Evolutionary conservation across 1,140 invertebrate species (phyloP).

Genomic region (Drosophila funebris): DNA sequence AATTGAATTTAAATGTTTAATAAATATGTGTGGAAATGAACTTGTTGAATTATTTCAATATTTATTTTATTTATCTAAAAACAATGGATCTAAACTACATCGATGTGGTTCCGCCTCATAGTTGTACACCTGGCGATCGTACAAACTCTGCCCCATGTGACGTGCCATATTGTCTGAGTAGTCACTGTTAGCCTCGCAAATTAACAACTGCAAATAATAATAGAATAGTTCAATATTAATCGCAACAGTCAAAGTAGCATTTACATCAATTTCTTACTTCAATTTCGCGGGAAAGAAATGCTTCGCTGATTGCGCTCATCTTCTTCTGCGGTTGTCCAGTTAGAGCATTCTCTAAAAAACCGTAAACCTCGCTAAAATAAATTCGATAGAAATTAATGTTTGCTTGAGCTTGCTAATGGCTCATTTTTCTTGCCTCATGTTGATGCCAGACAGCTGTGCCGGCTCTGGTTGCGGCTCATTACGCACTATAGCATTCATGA

Average conservation of each 20-base stretch:
- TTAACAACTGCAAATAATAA: constrained; percentile 43
- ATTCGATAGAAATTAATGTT: background rate
- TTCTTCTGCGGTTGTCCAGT: constrained; percentile 62
- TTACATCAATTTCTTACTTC: constrained; percentile 49
- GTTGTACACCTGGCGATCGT: constrained; percentile 16
- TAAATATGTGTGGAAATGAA: constrained; percentile 76
- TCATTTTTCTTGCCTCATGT: constrained; percentile 47
- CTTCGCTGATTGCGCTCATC: constrained; percentile 34
- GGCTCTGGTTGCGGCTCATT: constrained; percentile 55
- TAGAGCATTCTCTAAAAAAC: constrained; percentile 64
- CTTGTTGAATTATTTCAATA: background rate
- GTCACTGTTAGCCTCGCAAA: constrained; percentile 67
- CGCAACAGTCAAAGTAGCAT: background rate
- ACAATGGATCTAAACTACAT: constrained; percentile 54
- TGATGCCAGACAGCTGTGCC: constrained; percentile 39
- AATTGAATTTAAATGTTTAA: constrained; percentile 82
- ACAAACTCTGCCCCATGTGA: constrained; percentile 32
- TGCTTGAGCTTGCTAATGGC: background rate
- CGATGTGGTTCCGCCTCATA: constrained; percentile 39
- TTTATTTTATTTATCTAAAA: constrained; percentile 30
- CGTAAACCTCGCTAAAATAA: constrained; percentile 57
- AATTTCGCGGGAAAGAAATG: constrained; percentile 60
- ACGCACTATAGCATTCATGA: constrained; percentile 53
- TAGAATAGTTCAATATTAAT: background rate
- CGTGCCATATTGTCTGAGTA: constrained; percentile 41